Evolutionary conservation across 2,888 invertebrate genomes (phyloP).

Genomic region (Caenorhabditis drosophilae): DNA sequence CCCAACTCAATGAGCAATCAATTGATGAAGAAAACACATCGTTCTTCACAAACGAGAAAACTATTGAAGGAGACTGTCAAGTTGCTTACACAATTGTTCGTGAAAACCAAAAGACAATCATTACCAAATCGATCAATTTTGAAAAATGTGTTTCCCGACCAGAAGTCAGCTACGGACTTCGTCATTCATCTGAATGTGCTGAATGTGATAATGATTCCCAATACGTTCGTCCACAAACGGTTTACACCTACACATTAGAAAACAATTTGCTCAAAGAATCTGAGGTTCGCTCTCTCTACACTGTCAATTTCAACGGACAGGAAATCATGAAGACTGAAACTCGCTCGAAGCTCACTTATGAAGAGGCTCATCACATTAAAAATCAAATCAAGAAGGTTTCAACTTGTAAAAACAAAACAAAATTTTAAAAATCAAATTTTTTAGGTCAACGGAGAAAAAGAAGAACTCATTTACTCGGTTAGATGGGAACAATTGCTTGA

Average conservation of each 20-base stretch:
- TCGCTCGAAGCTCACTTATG: conserved; percentile 35
- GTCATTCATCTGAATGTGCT: conserved; percentile 35
- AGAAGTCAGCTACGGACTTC: conserved; percentile 33
- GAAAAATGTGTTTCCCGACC: conserved; percentile 69
- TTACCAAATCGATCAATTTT: conserved; percentile 70
- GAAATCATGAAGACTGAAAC: conserved; percentile 42
- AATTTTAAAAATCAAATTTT: not conserved
- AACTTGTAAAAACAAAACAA: not conserved
- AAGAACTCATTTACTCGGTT: conserved; percentile 45
- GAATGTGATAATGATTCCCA: conserved; percentile 40
- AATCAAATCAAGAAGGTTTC: conserved; percentile 31
- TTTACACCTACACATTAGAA: conserved; percentile 43
- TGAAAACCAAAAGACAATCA: conserved; percentile 36
- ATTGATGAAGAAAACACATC: conserved; percentile 25
- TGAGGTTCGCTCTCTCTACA: conserved; percentile 46
- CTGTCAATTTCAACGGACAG: conserved; percentile 38
- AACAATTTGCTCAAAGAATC: conserved; percentile 39
- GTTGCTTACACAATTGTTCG: conserved; percentile 46
- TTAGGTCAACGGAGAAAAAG: conserved; percentile 35
- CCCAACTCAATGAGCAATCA: conserved; percentile 11
- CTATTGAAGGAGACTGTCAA: conserved; percentile 63
- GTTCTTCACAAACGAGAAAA: conserved; percentile 39
- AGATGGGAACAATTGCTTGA: conserved; percentile 47
- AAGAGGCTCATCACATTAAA: conserved; percentile 32
- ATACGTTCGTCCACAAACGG: conserved; percentile 40